Evolutionary conservation across 2,113 vertebrate species (phyloP), one percentile per base, ranked within the genome.

Genomic region (Nasalis larvatus): DNA sequence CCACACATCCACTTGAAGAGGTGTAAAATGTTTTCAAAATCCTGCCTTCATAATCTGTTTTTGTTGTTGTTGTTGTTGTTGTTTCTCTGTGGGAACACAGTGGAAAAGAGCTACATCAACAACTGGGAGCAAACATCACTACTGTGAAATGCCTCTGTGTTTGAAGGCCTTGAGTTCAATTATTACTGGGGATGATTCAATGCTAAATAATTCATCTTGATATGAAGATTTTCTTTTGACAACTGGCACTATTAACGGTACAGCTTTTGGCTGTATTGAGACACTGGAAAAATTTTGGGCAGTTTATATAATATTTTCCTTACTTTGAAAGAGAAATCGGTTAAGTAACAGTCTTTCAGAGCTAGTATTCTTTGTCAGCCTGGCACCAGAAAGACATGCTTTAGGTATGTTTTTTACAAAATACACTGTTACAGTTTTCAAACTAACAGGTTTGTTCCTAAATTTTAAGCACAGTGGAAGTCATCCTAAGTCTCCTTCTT

Each of bases 171-270:
- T 56, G 60, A 86, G 9, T 85, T 94, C 27, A 86, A 32, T 88
- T 74, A 94, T 76, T 27, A 84, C 60, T 37, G 30, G 82, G 52
- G 23, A 96, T 32, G 23, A 49, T 91, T 81, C n/a, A 76, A 14
- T 89, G 30, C 8, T 94, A 13, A 80, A 86, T 27, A 69, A 82
- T 94, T 86, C 94, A 52, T 84, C 42, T 88, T 90, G 49, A 71
- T 94, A 80, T 52, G 25, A 85, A 95, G 17, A 86, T 78, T 86
- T 83, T 47, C 63, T 82, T 93, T 95, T 68, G 30, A 68, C n/a
- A 89, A 69, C 80, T 20, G 30, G 4, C 40, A 86, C 32, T 86
- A n/a, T 86, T 89, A 95, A 56, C 6, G 12, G 17, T 54, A 63
- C 25, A 89, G 60, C 21, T 89, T 89, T 86, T 78, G 73, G 9